Conservation (phyloP, 2,888 invertebrate species). For the Synergus laeviventris region DNA sequence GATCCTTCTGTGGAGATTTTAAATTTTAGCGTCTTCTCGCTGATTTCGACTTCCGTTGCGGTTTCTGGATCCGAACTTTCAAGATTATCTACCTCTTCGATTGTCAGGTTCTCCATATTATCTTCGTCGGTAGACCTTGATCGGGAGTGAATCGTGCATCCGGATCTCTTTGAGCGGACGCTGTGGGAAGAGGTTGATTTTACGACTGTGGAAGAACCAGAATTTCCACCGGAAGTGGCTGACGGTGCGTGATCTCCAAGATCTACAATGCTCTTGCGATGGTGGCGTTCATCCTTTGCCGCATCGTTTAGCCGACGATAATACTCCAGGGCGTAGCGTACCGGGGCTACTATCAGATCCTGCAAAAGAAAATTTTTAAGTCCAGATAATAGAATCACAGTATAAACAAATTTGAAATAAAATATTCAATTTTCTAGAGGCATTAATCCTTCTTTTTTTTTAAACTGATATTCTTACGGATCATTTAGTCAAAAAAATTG, state of each 20-base stretch:
- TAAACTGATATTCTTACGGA: too few species aligned
- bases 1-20: conserved; percentile 85
- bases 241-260: conserved; percentile 64
- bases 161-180: conserved; percentile 76
- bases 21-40: conserved; percentile 86
- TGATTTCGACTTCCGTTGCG: conserved; percentile 85
- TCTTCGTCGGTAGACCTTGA: conserved; percentile 73
- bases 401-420: background rate
- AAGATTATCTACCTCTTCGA: conserved; percentile 77
- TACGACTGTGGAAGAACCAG: conserved; percentile 59
- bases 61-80: conserved; percentile 81
- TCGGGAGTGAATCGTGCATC: conserved; percentile 70
- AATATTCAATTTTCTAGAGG: too few species aligned
- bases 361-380: conserved; percentile 65
- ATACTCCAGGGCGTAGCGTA: conserved; percentile 80
- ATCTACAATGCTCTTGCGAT: conserved; percentile 78
- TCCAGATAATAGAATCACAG: background rate
- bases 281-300: conserved; percentile 79
- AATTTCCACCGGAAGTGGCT: conserved; percentile 53
- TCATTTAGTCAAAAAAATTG: background rate
- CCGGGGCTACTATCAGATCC: conserved; percentile 81
- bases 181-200: conserved; percentile 75
- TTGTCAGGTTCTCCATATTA: conserved; percentile 68
- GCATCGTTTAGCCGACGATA: conserved; percentile 81
- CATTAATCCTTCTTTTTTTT: too few species aligned